Evolutionary conservation across 2,888 invertebrate genomes (phyloP), one percentile per base, ranked within the genome.

Genomic region (Steinernema hermaphroditum): DNA sequence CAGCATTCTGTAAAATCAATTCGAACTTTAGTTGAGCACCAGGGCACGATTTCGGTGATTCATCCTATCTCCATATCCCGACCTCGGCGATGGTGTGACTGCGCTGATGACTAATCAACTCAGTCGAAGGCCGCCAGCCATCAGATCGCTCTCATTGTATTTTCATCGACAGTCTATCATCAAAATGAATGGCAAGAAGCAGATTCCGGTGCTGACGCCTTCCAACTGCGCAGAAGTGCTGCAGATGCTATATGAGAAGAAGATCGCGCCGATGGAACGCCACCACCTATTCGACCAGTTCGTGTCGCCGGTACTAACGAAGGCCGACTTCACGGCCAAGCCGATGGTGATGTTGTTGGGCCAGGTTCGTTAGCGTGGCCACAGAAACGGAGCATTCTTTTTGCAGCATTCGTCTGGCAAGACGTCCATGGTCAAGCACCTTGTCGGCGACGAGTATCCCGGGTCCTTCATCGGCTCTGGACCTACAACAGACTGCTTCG

Each of bases 371-470:
- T 4, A 4, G 6, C 37, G 4, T 37, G 6, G 9, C 19, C 0
- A 1, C 19, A 19, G 41, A 1, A 16, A 57, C 50, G 6, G 6
- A 6, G 6, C 12, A 27, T 22, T 27, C 4, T 54, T 12, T 19
- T 49, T n/a, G 24, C 84, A 86, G 70, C 87, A 86, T 73, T 86
- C 86, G 1, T 85, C 85, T 22, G 86, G 86, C 29, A 86, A 86
- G 74, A 86, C 86, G 9, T 84, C 86, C 8, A 82, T 87, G 71
- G 86, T 86, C 62, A 75, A 79, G 46, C 78, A 81, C 69, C 62
- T 74, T 14, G 12, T 73, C 27, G 70, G 49, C 24, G 72, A 76
- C 34, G 78, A 83, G 19, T 80, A 78, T 70, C 80, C 83, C 0
- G 83, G 83, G 34, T 74, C 78, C 16, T 72, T 77, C 4, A 82